phyloP scores from a whole-genome alignment of 2,113 vertebrate genomes.

The Cairina moschata region DNA sequence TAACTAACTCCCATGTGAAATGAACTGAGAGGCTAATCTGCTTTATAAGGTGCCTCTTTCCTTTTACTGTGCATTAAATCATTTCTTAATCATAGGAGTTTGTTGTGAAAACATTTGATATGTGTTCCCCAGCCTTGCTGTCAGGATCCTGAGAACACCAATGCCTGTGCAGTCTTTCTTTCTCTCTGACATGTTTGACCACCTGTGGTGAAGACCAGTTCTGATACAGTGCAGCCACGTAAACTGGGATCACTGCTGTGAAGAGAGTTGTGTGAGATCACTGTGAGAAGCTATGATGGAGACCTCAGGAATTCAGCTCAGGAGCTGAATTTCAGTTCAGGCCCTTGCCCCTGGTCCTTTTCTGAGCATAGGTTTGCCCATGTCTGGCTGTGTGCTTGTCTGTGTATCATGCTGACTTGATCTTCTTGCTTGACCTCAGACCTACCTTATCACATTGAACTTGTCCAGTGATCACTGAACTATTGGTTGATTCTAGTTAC shows the following conservation, averaged over 20 bases:
- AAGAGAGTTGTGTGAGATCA: not conserved
- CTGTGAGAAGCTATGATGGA: not conserved
- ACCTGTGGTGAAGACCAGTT: not conserved
- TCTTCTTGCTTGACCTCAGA: not conserved
- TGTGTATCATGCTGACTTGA: not conserved
- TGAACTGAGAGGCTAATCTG: not conserved
- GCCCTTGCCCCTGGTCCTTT: not conserved
- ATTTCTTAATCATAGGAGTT: not conserved
- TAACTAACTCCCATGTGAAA: not conserved
- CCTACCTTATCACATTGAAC: not conserved
- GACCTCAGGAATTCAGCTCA: not conserved
- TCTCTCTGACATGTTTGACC: not conserved
- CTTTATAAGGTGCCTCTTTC: not conserved
- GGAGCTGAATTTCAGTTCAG: not conserved
- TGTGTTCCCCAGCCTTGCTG: not conserved
- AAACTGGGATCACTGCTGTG: not conserved
- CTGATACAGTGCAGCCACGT: too few relatives aligned
- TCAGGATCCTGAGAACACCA: not conserved
- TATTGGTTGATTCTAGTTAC: not conserved
- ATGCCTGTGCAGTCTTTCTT: not conserved
- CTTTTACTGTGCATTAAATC: not conserved
- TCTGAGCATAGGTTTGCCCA: not conserved
- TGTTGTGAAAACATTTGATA: not conserved
- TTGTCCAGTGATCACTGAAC: not conserved
- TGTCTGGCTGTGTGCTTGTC: not conserved